Evolutionary conservation across 1,140 invertebrate species (phyloP), one percentile per base, ranked within the genome.

Genomic region (Drosophila orena): DNA sequence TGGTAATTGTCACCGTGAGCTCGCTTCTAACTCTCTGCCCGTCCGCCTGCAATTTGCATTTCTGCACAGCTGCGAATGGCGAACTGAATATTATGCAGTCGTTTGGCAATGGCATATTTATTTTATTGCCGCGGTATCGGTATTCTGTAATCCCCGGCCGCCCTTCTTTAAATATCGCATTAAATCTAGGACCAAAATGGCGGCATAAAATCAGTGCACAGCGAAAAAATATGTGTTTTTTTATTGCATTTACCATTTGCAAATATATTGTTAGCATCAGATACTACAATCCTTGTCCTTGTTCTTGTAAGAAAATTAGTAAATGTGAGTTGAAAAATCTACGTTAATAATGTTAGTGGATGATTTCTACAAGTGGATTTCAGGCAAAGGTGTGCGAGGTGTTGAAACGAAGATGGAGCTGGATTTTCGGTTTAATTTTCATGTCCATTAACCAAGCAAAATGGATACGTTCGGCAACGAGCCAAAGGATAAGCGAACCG

Each of bases 391-490:
- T 72, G 54, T 12, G 15, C 55, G 8, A 14, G 40, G 20, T 37
- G 52, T 24, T 57, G 42, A 17, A n/a, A 72, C 34, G 34, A 43
- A 53, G 15, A 24, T 42, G 61, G 22, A 30, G 52, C 14, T 5
- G 56, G 46, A 34, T 15, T 40, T 12, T 64, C 49, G 50, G 69
- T 78, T 91, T 91, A 91, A 91, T 91, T 91, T 91, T 91, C 89
- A 84, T 91, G 85, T 91, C 81, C 90, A 91, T 91, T 91, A 91
- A 91, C 70, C 90, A 89, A 76, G 60, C 76, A 73, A 83, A 91
- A 91, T 91, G 81, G 75, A 80, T 61, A 74, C 69, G 71, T 54
- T 37, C 52, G 52, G 62, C 58, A 79, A 83, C 53, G 58, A 77
- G 66, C 57, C 70, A 84, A 84, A 85, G 84, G 84, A 89, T 89